Base-by-base conservation (phyloP, 2,888 invertebrate species). In the Epistrophella euchroma region DNA sequence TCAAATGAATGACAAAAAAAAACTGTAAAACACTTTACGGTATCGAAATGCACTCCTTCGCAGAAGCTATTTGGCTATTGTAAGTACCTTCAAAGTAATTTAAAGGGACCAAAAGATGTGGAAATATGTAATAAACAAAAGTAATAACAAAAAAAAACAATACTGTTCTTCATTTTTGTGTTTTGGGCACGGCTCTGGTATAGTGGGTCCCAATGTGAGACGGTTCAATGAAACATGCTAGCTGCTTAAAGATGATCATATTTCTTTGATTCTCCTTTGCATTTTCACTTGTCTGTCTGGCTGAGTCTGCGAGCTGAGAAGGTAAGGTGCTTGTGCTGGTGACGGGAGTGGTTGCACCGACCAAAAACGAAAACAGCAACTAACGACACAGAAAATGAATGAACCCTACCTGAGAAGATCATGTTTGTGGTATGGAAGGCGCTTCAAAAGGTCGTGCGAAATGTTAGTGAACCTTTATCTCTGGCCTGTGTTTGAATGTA, bases 391-490 rank as follows among this genome's bases (percentile, higher is more conserved):
- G 43, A 43, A 50, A 76, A 74, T 55, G 52, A 25, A 28, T 25
- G 52, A 25, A 28, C 15, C 28, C 25, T 28, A 60, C 60, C 22
- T 4, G 37, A 32, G 28, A 45, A 28, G 45, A 64, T 75, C 58
- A 32, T 50, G 50, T 37, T 50, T 22, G 50, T 68, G 66, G 35
- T 68, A 45, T 45, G 9, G 35, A 71, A 72, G 80, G 75, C 75
- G 58, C 68, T 66, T 60, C n/a, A 32, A 71, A 75, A 72, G 75
- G 71, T 85, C 80, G 80, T 80, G 80, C 84, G 84, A 85, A 85
- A 85, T 85, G 66, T 71, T 75, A 32, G 68, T 71, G 70, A 79
- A 71, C 70, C 74, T 60, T 74, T 74, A 66, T 72, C 64, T 80
- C 64, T 80, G 80, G 43, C 28, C 13, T 71, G 60, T 55, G 32